These are phyloP conservation scores for Cladorhizidae sp. DNA, from an alignment of 37 sponge, comb jelly and placozoan genomes.

Conservation along the genomic window DNA sequence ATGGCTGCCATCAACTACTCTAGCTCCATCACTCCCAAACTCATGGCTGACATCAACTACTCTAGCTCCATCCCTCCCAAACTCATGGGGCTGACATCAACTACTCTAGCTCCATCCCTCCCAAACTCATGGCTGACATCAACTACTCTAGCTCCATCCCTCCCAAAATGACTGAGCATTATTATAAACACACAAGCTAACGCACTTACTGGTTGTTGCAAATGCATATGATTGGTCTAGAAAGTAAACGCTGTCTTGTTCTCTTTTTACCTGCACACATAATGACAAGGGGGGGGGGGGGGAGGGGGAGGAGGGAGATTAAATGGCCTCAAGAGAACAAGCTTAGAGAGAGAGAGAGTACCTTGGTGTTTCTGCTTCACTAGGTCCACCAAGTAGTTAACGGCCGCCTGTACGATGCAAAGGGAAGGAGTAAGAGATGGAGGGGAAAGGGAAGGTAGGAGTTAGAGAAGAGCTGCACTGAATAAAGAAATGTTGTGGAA, in stretches of 20 bases:
- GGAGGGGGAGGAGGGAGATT: background rate
- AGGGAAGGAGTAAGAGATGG: background rate
- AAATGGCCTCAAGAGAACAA: background rate
- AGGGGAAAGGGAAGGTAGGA: background rate
- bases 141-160: too few relatives aligned
- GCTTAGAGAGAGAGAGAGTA: background rate
- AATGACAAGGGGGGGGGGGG: background rate
- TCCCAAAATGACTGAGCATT: too few relatives aligned
- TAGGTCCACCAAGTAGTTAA: conserved; percentile 71
- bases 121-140: too few relatives aligned
- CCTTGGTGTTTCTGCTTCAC: conserved; percentile 69
- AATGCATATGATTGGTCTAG: conserved; percentile 95
- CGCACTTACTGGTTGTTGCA: conserved; percentile 95
- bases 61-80: too few relatives aligned
- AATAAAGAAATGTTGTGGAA: background rate
- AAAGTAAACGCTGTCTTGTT: conserved; percentile 49
- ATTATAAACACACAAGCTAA: too few relatives aligned
- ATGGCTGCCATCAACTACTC: too few relatives aligned
- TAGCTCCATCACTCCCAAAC: too few relatives aligned
- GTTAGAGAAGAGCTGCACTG: background rate
- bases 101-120: too few relatives aligned
- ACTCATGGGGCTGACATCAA: too few relatives aligned
- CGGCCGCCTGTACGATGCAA: conserved; percentile 55
- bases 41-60: too few relatives aligned
- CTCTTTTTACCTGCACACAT: conserved; percentile 69